These are phyloP conservation scores for Lamellibrachia columna DNA, from an alignment of 2,888 invertebrate species.

Conservation along the genomic window DNA sequence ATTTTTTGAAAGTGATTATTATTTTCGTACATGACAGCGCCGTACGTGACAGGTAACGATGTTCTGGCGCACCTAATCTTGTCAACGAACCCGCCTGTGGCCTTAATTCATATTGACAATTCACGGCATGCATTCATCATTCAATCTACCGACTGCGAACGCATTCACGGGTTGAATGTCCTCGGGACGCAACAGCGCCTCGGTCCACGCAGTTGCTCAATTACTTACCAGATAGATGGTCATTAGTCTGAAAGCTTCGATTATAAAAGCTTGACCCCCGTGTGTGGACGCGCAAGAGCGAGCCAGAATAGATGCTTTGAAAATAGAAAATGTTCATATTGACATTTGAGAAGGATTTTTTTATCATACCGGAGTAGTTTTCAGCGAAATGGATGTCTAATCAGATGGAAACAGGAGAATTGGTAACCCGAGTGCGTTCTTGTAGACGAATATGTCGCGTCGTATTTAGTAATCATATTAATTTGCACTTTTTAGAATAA, in stretches of 20 bases:
- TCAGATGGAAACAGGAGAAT: neutral
- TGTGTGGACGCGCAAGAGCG: neutral
- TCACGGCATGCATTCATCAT: neutral
- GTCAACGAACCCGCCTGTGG: neutral
- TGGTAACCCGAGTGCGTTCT: neutral
- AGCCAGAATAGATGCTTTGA: neutral
- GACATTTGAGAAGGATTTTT: neutral
- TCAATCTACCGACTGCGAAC: neutral
- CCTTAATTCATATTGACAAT: conserved; percentile 11
- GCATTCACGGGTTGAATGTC: conserved; percentile 2
- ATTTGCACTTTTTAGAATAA: neutral
- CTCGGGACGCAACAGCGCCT: neutral
- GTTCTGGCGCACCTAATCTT: neutral
- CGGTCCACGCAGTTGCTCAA: neutral
- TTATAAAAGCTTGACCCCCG: conserved; percentile 8
- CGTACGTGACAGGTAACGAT: neutral
- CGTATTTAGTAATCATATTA: neutral
- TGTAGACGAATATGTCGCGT: neutral
- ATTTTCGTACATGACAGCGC: neutral
- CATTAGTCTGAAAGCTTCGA: conserved; percentile 16
- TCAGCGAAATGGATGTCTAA: neutral
- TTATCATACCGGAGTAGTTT: neutral
- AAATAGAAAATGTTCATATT: neutral
- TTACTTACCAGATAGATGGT: neutral
- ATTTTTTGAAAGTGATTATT: neutral